Percentiles rank a stretch among this genome's conserved stretches.
These are phyloP conservation scores for Yponomeuta plumbellus DNA, from an alignment of 2,888 invertebrate species.

Conservation along the genomic window DNA sequence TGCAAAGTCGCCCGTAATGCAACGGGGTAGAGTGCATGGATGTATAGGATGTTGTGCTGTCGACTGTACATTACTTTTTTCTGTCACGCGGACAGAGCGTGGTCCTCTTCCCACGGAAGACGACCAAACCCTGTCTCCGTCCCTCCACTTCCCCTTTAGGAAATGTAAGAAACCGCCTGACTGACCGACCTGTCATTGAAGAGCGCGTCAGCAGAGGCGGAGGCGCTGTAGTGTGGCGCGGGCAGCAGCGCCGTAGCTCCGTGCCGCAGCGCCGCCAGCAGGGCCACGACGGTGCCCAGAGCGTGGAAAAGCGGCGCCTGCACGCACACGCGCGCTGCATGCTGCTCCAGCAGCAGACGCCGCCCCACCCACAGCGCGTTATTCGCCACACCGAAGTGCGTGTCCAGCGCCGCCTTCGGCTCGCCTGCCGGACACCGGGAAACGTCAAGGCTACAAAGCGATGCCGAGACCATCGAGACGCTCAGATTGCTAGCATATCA, in stretches of 20 bases:
- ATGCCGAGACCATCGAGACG: neutral
- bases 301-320: slow-evolving; percentile 90
- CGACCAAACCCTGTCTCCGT: no score
- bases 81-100: no score
- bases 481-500: no score
- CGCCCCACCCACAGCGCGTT: slow-evolving; percentile 82
- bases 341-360: slow-evolving; percentile 62
- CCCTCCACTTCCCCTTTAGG: no score
- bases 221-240: slow-evolving; percentile 77
- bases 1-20: no score
- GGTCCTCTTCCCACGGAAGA: no score
- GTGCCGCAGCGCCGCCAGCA: slow-evolving; percentile 74
- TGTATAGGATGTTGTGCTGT: no score
- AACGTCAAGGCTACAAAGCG: neutral
- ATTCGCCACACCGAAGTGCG: slow-evolving; percentile 86
- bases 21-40: no score
- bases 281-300: slow-evolving; percentile 83
- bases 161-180: no score
- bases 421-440: slow-evolving; percentile 55
- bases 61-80: no score
- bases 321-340: slow-evolving; percentile 74
- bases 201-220: slow-evolving; percentile 79
- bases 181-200: slow-evolving; percentile 79
- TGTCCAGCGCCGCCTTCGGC: slow-evolving; percentile 86
- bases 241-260: slow-evolving; percentile 80